These are phyloP conservation scores for Melanotaenia parkinsoni DNA, from an alignment of 2,797 vertebrate genomes.

Conservation along the genomic window DNA sequence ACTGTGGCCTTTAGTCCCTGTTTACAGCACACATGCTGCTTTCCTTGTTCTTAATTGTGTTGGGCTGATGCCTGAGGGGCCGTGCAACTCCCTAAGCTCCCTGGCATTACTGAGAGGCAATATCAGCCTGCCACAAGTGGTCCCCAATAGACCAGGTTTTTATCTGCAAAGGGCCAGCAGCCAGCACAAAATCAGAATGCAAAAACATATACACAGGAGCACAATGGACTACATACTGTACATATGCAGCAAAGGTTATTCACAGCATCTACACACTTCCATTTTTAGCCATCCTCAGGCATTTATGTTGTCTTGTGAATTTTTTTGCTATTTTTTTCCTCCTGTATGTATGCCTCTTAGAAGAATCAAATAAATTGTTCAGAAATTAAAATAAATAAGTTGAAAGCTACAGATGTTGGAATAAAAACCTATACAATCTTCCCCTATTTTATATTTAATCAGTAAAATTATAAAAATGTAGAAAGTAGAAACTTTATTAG, in stretches of 20 bases:
- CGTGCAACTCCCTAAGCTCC: conserved; percentile 66
- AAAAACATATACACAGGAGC: conserved; percentile 68
- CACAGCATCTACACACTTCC: conserved; percentile 70
- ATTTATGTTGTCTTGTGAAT: conserved; percentile 51
- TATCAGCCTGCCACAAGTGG: conserved; percentile 75
- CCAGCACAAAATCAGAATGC: conserved; percentile 73
- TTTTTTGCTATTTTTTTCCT: conserved; percentile 39
- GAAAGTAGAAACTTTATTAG: no score
- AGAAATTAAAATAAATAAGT: no score
- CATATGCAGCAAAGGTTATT: conserved; percentile 72
- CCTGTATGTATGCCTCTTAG: conserved; percentile 10
- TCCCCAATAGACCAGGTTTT: conserved; percentile 69
- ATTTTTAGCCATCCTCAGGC: conserved; percentile 52
- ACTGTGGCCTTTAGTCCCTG: conserved; percentile 49
- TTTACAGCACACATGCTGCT: conserved; percentile 62
- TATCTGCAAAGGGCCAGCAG: conserved; percentile 86
- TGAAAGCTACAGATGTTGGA: no score
- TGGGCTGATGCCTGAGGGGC: conserved; percentile 72
- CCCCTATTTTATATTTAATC: no score
- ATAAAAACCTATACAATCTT: no score
- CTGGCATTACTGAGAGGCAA: conserved; percentile 69
- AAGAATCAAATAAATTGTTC: not conserved
- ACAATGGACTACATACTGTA: conserved; percentile 67
- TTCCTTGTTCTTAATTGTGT: conserved; percentile 80
- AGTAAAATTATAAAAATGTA: no score